Conservation (phyloP, 2,113 vertebrate species). For the Lutjanus erythropterus region DNA sequence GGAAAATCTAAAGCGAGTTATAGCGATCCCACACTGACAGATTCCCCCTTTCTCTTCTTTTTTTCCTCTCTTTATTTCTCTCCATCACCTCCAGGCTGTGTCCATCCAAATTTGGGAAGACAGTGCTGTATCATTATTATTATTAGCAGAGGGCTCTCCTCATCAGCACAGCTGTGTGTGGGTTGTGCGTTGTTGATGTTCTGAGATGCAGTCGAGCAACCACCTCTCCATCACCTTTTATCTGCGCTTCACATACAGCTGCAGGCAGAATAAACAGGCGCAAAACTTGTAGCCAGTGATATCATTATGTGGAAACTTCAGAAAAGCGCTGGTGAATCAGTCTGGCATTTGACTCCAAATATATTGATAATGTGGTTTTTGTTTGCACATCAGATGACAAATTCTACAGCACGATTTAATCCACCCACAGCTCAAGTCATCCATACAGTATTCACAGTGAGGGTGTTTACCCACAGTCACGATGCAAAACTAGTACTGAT, state of each 20-base stretch:
- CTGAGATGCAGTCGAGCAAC: constrained; percentile 41
- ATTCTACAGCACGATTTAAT: constrained; percentile 25
- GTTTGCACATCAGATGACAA: constrained; percentile 56
- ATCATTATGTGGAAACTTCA: constrained; percentile 53
- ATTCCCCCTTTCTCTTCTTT: background rate
- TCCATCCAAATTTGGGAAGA: constrained; percentile 44
- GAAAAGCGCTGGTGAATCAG: constrained; percentile 55
- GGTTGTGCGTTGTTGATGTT: constrained; percentile 52
- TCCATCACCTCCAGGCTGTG: constrained; percentile 16
- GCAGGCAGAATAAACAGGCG: constrained; percentile 60
- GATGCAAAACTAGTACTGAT: constrained; percentile 42
- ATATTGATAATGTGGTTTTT: constrained; percentile 29
- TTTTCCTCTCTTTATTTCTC: background rate
- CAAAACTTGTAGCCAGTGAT: constrained; percentile 51
- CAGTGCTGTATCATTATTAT: constrained; percentile 40
- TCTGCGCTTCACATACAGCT: constrained; percentile 59
- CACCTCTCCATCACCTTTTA: constrained; percentile 68
- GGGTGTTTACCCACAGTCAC: constrained; percentile 53
- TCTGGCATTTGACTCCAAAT: constrained; percentile 52
- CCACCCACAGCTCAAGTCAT: constrained; percentile 53
- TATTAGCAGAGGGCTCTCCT: constrained; percentile 54
- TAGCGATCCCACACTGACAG: constrained; percentile 4
- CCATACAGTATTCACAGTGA: constrained; percentile 20
- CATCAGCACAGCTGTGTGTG: constrained; percentile 66
- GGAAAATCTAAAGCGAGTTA: constrained; percentile 13